Conservation (phyloP, 30 jellyfish, hydroid and myxozoan species). For the Nemopilema nomurai region DNA sequence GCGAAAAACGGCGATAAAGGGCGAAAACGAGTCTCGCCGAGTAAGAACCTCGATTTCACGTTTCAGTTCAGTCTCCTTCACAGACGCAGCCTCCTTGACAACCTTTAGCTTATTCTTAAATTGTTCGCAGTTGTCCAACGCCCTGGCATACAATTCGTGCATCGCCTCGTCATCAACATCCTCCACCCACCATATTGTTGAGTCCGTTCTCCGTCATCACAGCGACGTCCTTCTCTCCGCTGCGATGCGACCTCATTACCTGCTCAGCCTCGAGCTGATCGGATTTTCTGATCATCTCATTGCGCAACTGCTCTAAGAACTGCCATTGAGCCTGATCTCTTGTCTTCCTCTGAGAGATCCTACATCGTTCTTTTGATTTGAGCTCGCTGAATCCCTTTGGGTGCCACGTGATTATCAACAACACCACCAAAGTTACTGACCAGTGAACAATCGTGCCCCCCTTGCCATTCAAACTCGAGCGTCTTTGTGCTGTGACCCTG, state of each 20-base stretch:
- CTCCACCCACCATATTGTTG: slow-evolving; percentile 8
- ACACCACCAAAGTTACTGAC: neutral
- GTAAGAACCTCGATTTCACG: slow-evolving; percentile 24
- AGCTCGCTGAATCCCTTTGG: too few species aligned
- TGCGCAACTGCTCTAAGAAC: neutral
- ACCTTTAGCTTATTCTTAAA: slow-evolving; percentile 20
- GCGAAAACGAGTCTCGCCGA: neutral
- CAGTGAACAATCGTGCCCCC: neutral
- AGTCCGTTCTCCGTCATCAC: slow-evolving; percentile 32
- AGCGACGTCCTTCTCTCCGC: slow-evolving; percentile 14
- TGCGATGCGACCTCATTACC: neutral
- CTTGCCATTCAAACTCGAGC: neutral
- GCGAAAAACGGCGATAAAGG: too few species aligned
- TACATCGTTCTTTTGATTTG: too few species aligned
- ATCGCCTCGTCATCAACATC: slow-evolving; percentile 22
- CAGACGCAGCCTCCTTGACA: slow-evolving; percentile 21
- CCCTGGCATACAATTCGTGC: slow-evolving; percentile 12
- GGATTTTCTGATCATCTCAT: neutral
- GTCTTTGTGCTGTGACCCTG: neutral
- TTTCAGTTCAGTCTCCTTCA: slow-evolving; percentile 32
- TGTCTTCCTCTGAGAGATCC: neutral
- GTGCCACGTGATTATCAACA: neutral
- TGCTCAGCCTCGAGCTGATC: neutral
- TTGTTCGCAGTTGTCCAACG: slow-evolving; percentile 35
- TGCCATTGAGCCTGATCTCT: neutral